A percentile compares a stretch with the other conserved stretches of the same genome.
These are phyloP conservation scores for Macrobrachium nipponense DNA, from an alignment of 1,140 invertebrate species.

Conservation along the genomic window DNA sequence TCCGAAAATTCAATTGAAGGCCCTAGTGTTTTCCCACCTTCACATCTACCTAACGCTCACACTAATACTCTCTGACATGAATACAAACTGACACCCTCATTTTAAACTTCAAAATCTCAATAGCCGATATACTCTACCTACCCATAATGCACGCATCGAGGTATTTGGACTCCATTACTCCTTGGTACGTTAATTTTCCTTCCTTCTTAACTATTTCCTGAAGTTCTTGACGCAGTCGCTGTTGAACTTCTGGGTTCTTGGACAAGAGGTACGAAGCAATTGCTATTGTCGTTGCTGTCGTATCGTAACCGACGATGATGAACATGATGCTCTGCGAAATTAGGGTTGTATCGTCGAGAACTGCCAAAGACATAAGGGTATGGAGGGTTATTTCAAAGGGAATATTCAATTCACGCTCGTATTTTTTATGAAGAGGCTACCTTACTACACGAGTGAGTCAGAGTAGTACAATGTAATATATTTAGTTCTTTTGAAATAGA, in stretches of 20 bases:
- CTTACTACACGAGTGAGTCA: too few species aligned
- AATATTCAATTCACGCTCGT: too few species aligned
- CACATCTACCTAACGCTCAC: background rate
- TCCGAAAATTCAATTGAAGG: too few species aligned
- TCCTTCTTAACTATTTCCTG: conserved; percentile 12
- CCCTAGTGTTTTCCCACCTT: too few species aligned
- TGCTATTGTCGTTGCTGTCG: conserved; percentile 68
- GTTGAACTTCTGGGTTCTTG: conserved; percentile 64
- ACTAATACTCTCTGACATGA: background rate
- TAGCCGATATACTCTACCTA: conserved; percentile 3
- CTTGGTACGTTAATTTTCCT: conserved; percentile 40
- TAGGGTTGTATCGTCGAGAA: conserved; percentile 65
- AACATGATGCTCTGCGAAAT: conserved; percentile 65
- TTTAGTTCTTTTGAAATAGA: too few species aligned
- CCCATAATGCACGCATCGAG: conserved; percentile 49
- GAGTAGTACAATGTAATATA: too few species aligned
- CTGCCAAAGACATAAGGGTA: background rate
- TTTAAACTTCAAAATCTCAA: background rate
- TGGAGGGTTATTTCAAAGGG: background rate
- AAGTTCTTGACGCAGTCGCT: conserved; percentile 53
- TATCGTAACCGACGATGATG: conserved; percentile 70
- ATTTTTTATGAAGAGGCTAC: too few species aligned
- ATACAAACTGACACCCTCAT: background rate
- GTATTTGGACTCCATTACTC: conserved; percentile 50
- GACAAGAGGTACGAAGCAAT: conserved; percentile 68